phyloP scores from a whole-genome alignment of 2,888 invertebrate species.

The Heteropelma amictum region DNA sequence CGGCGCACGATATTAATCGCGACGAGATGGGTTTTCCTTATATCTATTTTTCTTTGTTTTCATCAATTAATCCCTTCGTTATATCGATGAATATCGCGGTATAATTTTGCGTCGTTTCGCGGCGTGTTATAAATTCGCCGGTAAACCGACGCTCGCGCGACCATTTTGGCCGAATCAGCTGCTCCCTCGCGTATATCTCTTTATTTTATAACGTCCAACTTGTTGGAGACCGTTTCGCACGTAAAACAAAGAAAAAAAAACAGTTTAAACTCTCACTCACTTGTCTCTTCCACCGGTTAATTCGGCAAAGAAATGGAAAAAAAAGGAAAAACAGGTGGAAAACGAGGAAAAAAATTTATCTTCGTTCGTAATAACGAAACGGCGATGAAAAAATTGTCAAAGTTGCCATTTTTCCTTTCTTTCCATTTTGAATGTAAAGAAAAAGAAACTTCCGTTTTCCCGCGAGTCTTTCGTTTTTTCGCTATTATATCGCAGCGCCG shows the following conservation, averaged over 20 bases:
- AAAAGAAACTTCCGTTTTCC: background rate
- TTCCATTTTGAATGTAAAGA: background rate
- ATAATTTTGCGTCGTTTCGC: background rate
- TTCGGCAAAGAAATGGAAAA: no score
- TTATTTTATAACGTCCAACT: slow-evolving; percentile 59
- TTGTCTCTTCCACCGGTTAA: no score
- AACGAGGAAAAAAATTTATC: background rate
- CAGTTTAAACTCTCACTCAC: background rate
- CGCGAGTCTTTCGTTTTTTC: background rate
- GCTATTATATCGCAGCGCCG: no score
- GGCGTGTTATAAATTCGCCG: slow-evolving; percentile 31
- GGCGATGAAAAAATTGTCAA: no score
- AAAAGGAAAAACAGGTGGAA: no score
- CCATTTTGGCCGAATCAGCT: slow-evolving; percentile 71
- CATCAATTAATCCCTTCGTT: background rate
- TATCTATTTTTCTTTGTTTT: no score
- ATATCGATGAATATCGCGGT: background rate
- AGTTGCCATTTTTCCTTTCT: background rate
- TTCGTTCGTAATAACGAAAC: no score
- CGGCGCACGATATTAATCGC: no score
- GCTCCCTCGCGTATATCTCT: no score
- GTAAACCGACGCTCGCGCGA: slow-evolving; percentile 56
- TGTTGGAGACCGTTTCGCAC: slow-evolving; percentile 59
- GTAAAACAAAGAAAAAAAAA: no score
- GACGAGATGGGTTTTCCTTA: no score